These are phyloP conservation scores for Dicaeum eximium DNA, from an alignment of 2,113 vertebrate genomes.

Conservation along the genomic window DNA sequence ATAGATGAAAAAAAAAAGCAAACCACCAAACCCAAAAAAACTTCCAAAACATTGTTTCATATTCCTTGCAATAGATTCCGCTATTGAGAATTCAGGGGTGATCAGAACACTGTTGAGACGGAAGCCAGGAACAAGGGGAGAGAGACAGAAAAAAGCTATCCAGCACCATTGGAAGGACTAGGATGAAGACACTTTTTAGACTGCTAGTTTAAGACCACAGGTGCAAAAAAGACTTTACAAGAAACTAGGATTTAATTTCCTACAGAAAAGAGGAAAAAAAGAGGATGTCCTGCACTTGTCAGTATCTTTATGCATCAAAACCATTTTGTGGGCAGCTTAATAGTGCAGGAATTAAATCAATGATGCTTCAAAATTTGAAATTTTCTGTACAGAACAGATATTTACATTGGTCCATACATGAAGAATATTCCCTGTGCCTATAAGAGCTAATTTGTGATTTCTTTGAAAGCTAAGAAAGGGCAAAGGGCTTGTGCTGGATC, in stretches of 20 bases:
- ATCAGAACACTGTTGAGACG: neutral
- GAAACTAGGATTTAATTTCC: neutral
- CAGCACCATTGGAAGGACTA: neutral
- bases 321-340: rapidly evolving
- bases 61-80: neutral
- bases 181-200: neutral
- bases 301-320: neutral
- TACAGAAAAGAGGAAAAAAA: neutral
- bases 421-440: neutral
- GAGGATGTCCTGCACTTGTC: neutral
- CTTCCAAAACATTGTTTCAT: neutral
- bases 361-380: neutral
- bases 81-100: neutral
- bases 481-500: neutral
- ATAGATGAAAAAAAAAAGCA: neutral
- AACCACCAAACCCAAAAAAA: neutral
- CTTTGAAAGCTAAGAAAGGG: neutral
- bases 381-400: neutral
- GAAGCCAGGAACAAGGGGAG: neutral
- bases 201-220: neutral
- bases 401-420: neutral
- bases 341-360: neutral
- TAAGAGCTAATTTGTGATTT: neutral
- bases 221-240: neutral
- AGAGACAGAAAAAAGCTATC: neutral